Base-by-base conservation (phyloP, 1,140 invertebrate genomes). In the Heliconius himera region DNA sequence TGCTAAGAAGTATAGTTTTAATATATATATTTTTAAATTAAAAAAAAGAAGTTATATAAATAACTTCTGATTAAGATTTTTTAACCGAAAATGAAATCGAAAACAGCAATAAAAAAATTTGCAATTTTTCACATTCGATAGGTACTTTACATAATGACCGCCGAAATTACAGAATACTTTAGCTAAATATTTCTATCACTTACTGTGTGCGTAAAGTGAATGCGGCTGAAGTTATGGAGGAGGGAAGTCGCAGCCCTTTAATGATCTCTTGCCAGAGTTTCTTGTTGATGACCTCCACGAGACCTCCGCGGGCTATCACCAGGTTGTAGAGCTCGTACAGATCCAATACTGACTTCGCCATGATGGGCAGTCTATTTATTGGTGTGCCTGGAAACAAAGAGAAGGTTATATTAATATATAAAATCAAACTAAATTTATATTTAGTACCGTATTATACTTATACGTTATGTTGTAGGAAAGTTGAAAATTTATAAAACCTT, bases 181-280 rank as follows among this genome's bases (percentile, higher is more conserved):
- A 46, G 41, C 0, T 51, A 8, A 51, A 6, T 18, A 18, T 51
- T 51, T 51, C 8, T 2, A 51, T 8, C 11, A 98, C 98, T 98
- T 96, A 99, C 99, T 99, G 99, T 90, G 99, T 99, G 87, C 99
- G 96, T 73, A 99, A 95, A 72, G 99, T 99, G 94, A 99, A 99
- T 18, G 99, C 99, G 13, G 99, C 99, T 77, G 99, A 99, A 13
- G 99, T 99, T 91, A 99, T 99, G 81, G 98, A 99, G 1, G 99
- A 99, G 0, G 99, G 99, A 81, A 99, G 95, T 95, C 99, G 98
- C 70, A 99, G 96, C 22, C 99, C 99, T 95, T 99, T 99, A 93
- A 99, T 99, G 90, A 99, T 99, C 96, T 99, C 99, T 91, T 99
- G 98, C 99, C 99, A 99, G 72, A 99, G 96, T 95, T 99, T 99